phyloP scores from a whole-genome alignment of 2,797 vertebrate genomes.

The Brachymystax lenok region DNA sequence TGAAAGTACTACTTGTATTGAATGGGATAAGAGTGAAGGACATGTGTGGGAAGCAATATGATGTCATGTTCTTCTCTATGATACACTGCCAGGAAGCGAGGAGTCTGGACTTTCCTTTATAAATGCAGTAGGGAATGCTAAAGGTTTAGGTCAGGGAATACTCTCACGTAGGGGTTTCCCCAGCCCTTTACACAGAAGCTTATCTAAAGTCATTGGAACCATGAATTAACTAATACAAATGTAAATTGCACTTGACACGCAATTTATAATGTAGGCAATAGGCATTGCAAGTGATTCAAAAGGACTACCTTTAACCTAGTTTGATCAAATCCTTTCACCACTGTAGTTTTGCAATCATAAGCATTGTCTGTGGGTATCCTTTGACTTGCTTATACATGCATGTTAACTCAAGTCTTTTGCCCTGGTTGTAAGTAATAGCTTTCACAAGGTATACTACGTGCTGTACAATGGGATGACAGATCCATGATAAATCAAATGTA shows the following conservation, averaged over 20 bases:
- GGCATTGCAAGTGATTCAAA: background rate
- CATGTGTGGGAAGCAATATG: no score
- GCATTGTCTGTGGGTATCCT: no score
- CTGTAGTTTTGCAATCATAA: background rate
- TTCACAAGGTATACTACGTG: no score
- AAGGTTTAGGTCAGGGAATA: slow-evolving; percentile 23
- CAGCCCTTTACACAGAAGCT: background rate
- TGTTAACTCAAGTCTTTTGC: background rate
- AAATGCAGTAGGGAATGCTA: no score
- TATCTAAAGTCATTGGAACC: background rate
- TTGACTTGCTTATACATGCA: slow-evolving; percentile 8
- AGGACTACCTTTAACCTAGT: background rate
- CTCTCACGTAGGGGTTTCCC: slow-evolving; percentile 29
- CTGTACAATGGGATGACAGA: background rate
- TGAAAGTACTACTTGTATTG: background rate
- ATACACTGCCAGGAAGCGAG: slow-evolving; percentile 23
- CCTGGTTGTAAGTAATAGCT: background rate
- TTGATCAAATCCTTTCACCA: background rate
- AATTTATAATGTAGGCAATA: background rate
- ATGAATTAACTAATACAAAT: background rate
- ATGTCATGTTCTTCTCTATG: background rate
- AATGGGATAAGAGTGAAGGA: background rate
- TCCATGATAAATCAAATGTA: background rate
- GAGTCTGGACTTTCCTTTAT: slow-evolving; percentile 41
- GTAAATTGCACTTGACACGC: background rate